Base-by-base conservation (phyloP, 2,797 vertebrate genomes). In the Heliangelus exortis region DNA sequence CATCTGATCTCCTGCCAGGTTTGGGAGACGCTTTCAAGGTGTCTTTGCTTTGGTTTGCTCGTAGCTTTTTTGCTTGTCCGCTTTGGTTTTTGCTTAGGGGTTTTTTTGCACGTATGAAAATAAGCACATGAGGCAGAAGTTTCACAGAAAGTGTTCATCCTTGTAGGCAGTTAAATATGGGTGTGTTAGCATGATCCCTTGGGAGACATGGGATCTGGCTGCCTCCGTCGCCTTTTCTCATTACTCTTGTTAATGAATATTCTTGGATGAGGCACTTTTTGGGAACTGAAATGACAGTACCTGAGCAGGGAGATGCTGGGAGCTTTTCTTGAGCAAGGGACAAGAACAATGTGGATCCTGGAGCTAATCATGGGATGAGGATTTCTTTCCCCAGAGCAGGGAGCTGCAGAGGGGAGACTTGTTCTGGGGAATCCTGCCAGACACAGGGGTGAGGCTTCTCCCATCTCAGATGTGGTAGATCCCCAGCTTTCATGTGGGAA, bases 1-100 rank as follows among this genome's bases (percentile, higher is more conserved):
- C 66, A 74, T 93, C 72, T 96, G 92, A 92, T 96, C 91, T 93
- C 33, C 0, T 91, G 95, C 95, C 95, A 96, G 87, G 34, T 73
- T 89, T 3, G 2, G 53, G 82, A 95, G 80, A 69, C 4, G 22
- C 80, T 89, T 93, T 81, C 68, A 83, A 87, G 91, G 79, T 7
- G 3, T 39, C 33, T 83, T 93, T 68, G 53, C 82, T 87, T 84
- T 61, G 57, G 77, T 87, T 68, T 2, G 11, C 67, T 58, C 0
- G 0, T 41, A 53, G 54, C 7, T 45, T 58, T 83, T 93, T 62
- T 54, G 19, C 43, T 91, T 1, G 0, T 36, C 7, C 1, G 4
- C 78, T 82, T 92, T 91, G 36, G 6, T 74, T 92, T 91, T 84
- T 72, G 87, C 94, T 91, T 89, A 88, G 21, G 66, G 80, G 91